phyloP scores from a whole-genome alignment of 2,797 vertebrate genomes.

The Taenioides sp. region DNA sequence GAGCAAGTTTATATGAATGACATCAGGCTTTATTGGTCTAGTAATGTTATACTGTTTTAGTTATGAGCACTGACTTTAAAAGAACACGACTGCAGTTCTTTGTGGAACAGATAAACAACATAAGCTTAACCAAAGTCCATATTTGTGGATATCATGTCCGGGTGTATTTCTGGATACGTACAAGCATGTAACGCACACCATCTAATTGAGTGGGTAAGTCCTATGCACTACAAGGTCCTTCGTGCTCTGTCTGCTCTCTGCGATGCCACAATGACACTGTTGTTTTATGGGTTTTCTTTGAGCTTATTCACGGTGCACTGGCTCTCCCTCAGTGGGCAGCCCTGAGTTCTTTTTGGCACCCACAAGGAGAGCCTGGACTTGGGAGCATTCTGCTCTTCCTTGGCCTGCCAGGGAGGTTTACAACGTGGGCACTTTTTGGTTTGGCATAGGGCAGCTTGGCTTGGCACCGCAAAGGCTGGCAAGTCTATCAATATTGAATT shows the following conservation, averaged over 20 bases:
- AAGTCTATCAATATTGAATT: slow-evolving; percentile 68
- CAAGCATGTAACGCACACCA: slow-evolving; percentile 52
- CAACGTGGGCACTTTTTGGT: slow-evolving; percentile 67
- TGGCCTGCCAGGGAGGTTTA: slow-evolving; percentile 65
- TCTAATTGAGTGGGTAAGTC: slow-evolving; percentile 58
- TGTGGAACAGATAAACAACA: slow-evolving; percentile 46
- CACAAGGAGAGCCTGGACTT: slow-evolving; percentile 65
- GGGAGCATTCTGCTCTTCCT: slow-evolving; percentile 61
- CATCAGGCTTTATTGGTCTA: slow-evolving; percentile 11
- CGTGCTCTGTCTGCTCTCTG: slow-evolving; percentile 54
- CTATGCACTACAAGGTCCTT: slow-evolving; percentile 54
- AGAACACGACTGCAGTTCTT: slow-evolving; percentile 24
- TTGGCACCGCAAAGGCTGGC: slow-evolving; percentile 59
- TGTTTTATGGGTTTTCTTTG: slow-evolving; percentile 76
- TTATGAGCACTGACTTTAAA: slow-evolving; percentile 14
- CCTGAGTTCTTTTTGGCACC: slow-evolving; percentile 76
- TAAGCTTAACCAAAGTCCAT: slow-evolving; percentile 33
- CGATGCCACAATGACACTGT: slow-evolving; percentile 75
- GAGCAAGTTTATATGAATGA: slow-evolving; percentile 5
- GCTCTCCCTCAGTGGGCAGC: slow-evolving; percentile 71
- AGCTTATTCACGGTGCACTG: slow-evolving; percentile 72
- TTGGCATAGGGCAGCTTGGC: slow-evolving; percentile 67
- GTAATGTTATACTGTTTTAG: slow-evolving; percentile 11
- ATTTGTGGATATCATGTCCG: slow-evolving; percentile 26
- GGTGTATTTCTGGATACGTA: slow-evolving; percentile 56